Evolutionary conservation across 2,113 vertebrate species (phyloP), one percentile per base, ranked within the genome.

Genomic region (Circaetus gallicus): DNA sequence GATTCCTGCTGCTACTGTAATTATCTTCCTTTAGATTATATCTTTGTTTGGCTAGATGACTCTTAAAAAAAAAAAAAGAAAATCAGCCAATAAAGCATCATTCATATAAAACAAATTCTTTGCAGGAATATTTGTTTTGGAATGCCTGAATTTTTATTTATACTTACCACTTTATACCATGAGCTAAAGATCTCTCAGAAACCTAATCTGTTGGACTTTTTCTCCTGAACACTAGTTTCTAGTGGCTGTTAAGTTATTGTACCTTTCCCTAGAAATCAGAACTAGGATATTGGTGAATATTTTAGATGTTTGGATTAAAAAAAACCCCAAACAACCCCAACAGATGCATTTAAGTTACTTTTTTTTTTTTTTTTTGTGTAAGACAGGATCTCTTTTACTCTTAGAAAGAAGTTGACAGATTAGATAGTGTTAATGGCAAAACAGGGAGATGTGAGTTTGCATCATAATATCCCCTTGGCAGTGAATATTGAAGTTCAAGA

Each of bases 11-110:
- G 19, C 49, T 93, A 43, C 50, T 93, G 50, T 91, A 96, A 89
- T 97, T 95, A 81, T 86, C 36, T 89, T 93, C 40, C 45, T 93
- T 96, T 67, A 69, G n/a, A 86, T 63, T 58, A 24, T 56, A 22
- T 87, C 59, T 97, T 90, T 82, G 29, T 80, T 91, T 84, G 52
- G 18, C 72, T 93, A 89, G 72, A 91, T 93, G 82, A 82, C 31
- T 83, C 45, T 72, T 92, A 69, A 34, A 82, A 72, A 69, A 93
- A n/a, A 50, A 50, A 50, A 52, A 26, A 53, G 78, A 79, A 67
- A 95, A 70, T 49, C 40, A 79, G 8, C 38, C 93, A 80, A 20
- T 90, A 84, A 63, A 56, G 18, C 34, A 82, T 70, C 36, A 71
- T 67, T 93, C n/a, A 65, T 63, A 49, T 53, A n/a, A 87, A 89